Conservation (phyloP, 2,113 vertebrate genomes). For the Camelus bactrianus region DNA sequence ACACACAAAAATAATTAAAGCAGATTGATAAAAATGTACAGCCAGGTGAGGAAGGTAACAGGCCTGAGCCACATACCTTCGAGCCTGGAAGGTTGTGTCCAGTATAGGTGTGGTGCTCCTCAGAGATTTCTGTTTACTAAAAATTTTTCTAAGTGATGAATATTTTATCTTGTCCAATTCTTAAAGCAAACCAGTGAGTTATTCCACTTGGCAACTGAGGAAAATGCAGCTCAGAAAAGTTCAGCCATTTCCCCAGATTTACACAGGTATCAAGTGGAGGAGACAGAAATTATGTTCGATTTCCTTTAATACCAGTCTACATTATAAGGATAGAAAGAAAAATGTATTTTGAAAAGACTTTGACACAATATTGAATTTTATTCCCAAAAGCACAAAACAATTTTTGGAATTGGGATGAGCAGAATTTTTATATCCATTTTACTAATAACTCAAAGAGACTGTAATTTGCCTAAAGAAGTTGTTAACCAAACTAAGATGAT, state of each 20-base stretch:
- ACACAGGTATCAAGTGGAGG: background rate
- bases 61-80: fast-evolving
- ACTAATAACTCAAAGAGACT: background rate
- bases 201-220: background rate
- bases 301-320: background rate
- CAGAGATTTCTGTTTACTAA: background rate
- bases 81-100: background rate
- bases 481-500: background rate
- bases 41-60: background rate
- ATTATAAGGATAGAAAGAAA: background rate
- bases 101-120: fast-evolving
- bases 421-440: slow-evolving; percentile 40
- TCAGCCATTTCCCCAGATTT: background rate
- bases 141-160: background rate
- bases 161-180: slow-evolving; percentile 13
- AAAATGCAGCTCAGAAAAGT: background rate
- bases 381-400: background rate
- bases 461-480: background rate
- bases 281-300: background rate
- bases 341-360: background rate
- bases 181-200: slow-evolving; percentile 1
- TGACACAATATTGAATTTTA: background rate
- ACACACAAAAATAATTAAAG: background rate
- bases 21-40: background rate
- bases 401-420: background rate